A percentile compares a stretch with the other conserved stretches of the same genome.
Evolutionary conservation across 2,888 invertebrate genomes (phyloP).

Genomic region (Cyaniris semiargus): DNA sequence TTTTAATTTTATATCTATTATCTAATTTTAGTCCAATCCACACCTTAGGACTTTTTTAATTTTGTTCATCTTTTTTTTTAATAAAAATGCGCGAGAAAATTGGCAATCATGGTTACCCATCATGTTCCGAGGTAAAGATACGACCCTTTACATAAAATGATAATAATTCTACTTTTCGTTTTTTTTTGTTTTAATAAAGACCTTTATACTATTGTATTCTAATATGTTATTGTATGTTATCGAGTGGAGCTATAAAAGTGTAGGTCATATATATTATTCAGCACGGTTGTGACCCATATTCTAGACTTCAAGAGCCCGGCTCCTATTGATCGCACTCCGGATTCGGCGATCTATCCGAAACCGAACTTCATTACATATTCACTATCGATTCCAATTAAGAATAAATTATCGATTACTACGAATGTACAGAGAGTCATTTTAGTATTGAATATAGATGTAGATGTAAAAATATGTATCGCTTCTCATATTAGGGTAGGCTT

Average conservation of each 20-base stretch:
- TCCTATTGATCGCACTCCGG: constrained; percentile 42
- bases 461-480: no score
- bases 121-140: no score
- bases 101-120: no score
- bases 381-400: constrained; percentile 10
- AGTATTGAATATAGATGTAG: no score
- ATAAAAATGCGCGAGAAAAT: no score
- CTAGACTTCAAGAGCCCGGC: constrained; percentile 44
- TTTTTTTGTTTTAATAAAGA: background rate
- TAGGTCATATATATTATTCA: constrained; percentile 31
- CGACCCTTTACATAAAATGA: no score
- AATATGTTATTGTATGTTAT: background rate
- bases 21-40: no score
- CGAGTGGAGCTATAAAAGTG: background rate
- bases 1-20: no score
- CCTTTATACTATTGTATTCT: background rate
- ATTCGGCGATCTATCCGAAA: constrained; percentile 29
- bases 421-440: no score
- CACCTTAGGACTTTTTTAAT: no score
- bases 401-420: background rate
- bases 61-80: no score
- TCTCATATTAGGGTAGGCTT: no score
- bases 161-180: background rate
- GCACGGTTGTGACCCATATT: constrained; percentile 42
- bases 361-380: constrained; percentile 15